phyloP scores from a whole-genome alignment of 2,888 invertebrate species.

The Alentia gelatinosa region DNA sequence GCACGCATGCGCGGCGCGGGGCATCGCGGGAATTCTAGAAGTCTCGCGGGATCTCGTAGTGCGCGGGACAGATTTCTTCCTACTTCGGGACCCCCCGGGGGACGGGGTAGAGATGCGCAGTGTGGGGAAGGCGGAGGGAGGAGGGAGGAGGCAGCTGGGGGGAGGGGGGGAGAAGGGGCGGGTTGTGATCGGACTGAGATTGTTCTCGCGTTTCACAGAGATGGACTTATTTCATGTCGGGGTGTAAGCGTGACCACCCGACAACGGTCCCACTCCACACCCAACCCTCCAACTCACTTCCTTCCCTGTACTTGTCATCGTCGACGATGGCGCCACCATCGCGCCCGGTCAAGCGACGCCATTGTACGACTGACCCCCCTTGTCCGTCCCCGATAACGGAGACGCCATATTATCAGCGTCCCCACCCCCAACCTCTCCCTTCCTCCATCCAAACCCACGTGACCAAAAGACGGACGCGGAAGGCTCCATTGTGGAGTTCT shows the following conservation, averaged over 20 bases:
- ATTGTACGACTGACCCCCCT: slow-evolving; percentile 9
- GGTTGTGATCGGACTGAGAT: neutral
- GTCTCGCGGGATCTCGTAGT: neutral
- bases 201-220: slow-evolving; percentile 2
- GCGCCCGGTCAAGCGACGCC: slow-evolving; percentile 4
- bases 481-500: neutral
- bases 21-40: neutral
- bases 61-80: slow-evolving; percentile 12
- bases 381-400: neutral
- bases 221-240: slow-evolving; percentile 17
- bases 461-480: neutral
- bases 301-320: too few species aligned
- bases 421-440: neutral
- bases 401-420: neutral
- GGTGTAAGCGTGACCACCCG: neutral
- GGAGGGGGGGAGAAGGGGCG: neutral
- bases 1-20: slow-evolving; percentile 8
- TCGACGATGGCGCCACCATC: too few species aligned
- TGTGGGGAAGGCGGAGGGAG: neutral
- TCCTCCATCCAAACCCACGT: neutral
- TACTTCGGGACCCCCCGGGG: neutral
- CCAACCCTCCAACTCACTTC: neutral
- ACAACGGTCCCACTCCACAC: neutral
- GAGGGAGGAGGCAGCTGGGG: neutral
- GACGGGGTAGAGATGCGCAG: too few species aligned